Percentiles rank a stretch among this genome's conserved stretches.
Conservation (phyloP, 2,888 invertebrate species). For the Tachina fera region DNA sequence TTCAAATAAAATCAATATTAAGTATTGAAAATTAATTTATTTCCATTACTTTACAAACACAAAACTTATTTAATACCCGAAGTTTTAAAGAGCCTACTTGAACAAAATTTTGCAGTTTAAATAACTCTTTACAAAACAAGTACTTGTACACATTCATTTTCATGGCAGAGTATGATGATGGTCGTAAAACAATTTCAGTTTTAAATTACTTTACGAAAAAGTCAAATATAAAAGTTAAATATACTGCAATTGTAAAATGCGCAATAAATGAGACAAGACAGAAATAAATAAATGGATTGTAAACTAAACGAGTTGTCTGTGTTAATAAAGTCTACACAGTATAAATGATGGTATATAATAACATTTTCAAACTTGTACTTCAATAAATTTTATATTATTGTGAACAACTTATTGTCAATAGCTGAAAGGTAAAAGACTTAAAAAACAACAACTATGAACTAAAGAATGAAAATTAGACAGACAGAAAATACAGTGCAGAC, state of each 20-base stretch:
- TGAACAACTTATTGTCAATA: constrained; percentile 70
- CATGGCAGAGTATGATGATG: constrained; percentile 2
- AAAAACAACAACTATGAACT: constrained; percentile 22
- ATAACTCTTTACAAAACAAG: constrained; percentile 21
- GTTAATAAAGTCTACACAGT: constrained; percentile 30
- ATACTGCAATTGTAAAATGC: constrained; percentile 50
- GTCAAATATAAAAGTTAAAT: constrained; percentile 70
- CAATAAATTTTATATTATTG: constrained; percentile 69
- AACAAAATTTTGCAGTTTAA: constrained; percentile 19
- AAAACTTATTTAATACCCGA: constrained; percentile 30
- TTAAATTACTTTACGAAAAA: constrained; percentile 68
- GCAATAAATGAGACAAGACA: constrained; percentile 31
- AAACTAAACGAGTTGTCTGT: constrained; percentile 39
- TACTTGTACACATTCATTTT: neutral
- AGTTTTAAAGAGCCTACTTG: constrained; percentile 16
- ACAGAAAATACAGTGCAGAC: constrained; percentile 24
- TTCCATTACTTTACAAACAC: constrained; percentile 15
- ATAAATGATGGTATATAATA: constrained; percentile 68
- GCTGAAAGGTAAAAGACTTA: constrained; percentile 66
- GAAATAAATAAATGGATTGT: constrained; percentile 5
- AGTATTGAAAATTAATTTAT: constrained; percentile 51
- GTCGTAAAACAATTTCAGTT: constrained; percentile 46
- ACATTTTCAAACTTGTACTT: constrained; percentile 70
- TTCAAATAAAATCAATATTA: constrained; percentile 38
- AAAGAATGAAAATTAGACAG: constrained; percentile 18